Conservation (phyloP, 1,140 invertebrate species). For the Reticulitermes speratus region DNA sequence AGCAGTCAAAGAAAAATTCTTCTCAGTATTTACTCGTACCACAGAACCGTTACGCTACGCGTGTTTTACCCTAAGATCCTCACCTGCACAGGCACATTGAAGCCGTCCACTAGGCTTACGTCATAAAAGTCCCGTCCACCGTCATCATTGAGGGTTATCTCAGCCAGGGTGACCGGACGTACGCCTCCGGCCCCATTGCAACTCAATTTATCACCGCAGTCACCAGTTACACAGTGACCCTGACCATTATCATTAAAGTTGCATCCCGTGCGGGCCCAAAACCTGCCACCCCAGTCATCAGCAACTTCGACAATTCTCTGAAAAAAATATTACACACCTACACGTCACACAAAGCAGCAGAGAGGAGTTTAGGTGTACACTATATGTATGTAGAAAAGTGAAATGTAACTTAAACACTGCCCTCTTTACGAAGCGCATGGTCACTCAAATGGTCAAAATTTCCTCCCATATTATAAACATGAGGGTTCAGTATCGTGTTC, state of each 20-base stretch:
- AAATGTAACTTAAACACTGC: no score
- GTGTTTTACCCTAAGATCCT: background rate
- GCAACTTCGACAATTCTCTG: slow-evolving; percentile 29
- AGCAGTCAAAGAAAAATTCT: no score
- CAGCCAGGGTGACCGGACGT: slow-evolving; percentile 49
- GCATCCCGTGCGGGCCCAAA: slow-evolving; percentile 50
- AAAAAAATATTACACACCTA: background rate
- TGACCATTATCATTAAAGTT: no score
- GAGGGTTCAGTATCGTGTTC: no score
- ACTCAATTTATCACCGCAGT: slow-evolving; percentile 47
- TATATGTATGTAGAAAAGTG: no score
- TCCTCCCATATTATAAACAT: no score
- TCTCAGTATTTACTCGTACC: no score
- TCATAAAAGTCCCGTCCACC: slow-evolving; percentile 49
- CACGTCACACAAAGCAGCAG: no score
- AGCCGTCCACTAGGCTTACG: slow-evolving; percentile 51
- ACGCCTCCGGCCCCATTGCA: slow-evolving; percentile 48
- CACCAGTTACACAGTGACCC: slow-evolving; percentile 47
- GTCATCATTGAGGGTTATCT: slow-evolving; percentile 47
- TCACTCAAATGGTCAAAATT: no score
- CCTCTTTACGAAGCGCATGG: no score
- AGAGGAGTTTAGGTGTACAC: no score
- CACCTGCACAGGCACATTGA: slow-evolving; percentile 41
- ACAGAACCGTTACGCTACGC: no score
- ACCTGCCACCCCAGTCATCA: slow-evolving; percentile 45